Percentiles rank a stretch among this genome's conserved stretches.
phyloP scores from a whole-genome alignment of 1,140 invertebrate species.

The Cryptotermes secundus region DNA sequence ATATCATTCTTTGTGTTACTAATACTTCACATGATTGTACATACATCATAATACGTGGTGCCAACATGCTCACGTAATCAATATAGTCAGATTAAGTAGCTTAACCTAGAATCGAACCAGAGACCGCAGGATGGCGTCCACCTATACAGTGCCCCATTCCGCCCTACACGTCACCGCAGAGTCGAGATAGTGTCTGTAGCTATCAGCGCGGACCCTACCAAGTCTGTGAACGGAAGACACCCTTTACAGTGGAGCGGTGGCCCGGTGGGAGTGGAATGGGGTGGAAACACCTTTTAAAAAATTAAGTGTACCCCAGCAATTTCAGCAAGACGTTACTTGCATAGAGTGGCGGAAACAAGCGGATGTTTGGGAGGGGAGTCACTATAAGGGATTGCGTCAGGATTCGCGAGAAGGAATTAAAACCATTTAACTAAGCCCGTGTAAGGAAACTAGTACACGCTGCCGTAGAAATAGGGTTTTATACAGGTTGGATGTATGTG shows the following conservation, averaged over 20 bases:
- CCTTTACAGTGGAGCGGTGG: not conserved
- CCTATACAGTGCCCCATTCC: not conserved
- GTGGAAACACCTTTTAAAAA: not conserved
- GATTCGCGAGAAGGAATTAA: not conserved
- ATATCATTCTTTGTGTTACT: no score
- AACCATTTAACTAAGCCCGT: not conserved
- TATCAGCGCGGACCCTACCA: not conserved
- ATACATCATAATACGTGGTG: no score
- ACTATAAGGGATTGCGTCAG: not conserved
- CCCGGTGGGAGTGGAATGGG: no score
- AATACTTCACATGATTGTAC: no score
- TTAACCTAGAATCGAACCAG: no score
- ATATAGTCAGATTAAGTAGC: no score
- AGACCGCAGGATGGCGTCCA: no score
- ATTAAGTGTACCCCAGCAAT: not conserved
- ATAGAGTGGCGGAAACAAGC: not conserved
- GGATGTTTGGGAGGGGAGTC: not conserved
- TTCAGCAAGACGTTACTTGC: not conserved
- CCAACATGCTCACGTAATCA: no score
- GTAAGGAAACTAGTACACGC: not conserved
- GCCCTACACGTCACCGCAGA: not conserved
- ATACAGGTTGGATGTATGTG: not conserved
- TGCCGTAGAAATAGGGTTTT: not conserved
- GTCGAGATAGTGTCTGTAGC: not conserved
- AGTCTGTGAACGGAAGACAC: not conserved